Evolutionary conservation across 2,888 invertebrate genomes (phyloP).

Genomic region (Palloptera scutellata): DNA sequence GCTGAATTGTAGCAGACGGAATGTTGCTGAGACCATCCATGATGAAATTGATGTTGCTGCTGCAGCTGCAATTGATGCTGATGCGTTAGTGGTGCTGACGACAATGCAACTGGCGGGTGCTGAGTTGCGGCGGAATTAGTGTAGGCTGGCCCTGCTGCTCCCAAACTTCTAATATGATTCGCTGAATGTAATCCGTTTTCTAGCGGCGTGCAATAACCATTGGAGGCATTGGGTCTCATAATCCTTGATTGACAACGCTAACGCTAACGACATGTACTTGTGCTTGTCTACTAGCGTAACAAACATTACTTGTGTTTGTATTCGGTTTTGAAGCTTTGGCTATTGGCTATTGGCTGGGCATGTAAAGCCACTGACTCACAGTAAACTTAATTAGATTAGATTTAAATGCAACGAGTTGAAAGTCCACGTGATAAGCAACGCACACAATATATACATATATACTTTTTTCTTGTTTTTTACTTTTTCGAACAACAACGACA

Average conservation of each 20-base stretch:
- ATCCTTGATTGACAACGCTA: constrained; percentile 41
- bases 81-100: constrained; percentile 9
- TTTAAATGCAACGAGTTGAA: too few species aligned
- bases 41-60: background rate
- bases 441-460: too few species aligned
- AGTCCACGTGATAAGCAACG: too few species aligned
- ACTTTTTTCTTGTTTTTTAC: too few species aligned
- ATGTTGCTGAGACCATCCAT: background rate
- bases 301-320: constrained; percentile 36
- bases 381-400: too few species aligned
- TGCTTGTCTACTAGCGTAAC: constrained; percentile 19
- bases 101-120: constrained; percentile 3
- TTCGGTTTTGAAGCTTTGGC: too few species aligned
- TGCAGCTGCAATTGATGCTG: constrained; percentile 1
- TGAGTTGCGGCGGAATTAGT: background rate
- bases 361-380: too few species aligned
- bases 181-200: constrained; percentile 41
- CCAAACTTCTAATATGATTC: constrained; percentile 17
- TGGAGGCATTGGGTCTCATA: constrained; percentile 56
- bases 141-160: constrained; percentile 32
- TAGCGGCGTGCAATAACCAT: constrained; percentile 46
- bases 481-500: too few species aligned
- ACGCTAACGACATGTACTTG: constrained; percentile 9
- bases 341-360: too few species aligned
- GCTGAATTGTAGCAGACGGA: background rate